These are phyloP conservation scores for Sinelater perroti DNA, from an alignment of 2,888 invertebrate genomes.

Conservation along the genomic window DNA sequence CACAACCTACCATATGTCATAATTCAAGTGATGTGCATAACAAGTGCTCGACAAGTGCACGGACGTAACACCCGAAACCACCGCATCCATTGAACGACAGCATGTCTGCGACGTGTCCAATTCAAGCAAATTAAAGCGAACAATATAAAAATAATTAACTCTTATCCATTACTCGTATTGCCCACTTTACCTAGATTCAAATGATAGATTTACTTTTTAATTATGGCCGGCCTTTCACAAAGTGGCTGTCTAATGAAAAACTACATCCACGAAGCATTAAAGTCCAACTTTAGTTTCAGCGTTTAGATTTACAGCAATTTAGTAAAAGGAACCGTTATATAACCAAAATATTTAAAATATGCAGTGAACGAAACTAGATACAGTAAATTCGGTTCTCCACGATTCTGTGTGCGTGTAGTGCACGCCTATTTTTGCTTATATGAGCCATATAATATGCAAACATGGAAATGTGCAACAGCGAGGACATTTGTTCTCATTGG, in stretches of 20 bases:
- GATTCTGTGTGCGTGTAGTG: constrained; percentile 8
- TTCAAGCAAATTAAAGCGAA: constrained; percentile 15
- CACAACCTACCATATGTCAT: neutral
- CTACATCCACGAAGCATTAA: constrained; percentile 19
- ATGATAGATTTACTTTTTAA: constrained; percentile 26
- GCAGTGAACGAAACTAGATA: constrained; percentile 15
- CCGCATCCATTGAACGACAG: too few species aligned
- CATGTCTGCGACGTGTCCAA: too few species aligned
- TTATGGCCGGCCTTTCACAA: constrained; percentile 20
- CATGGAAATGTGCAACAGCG: neutral
- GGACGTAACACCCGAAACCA: too few species aligned
- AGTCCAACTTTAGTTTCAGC: constrained; percentile 24
- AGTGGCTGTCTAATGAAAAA: constrained; percentile 1
- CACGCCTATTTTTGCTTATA: constrained; percentile 9
- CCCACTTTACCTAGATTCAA: constrained; percentile 19
- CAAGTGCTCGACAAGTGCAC: too few species aligned
- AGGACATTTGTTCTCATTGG: constrained; percentile 7
- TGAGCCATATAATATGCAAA: neutral
- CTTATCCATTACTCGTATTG: constrained; percentile 8
- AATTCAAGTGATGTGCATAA: too few species aligned
- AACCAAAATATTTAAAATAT: constrained; percentile 23
- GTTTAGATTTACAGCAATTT: constrained; percentile 24
- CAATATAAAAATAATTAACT: constrained; percentile 10
- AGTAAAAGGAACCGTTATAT: constrained; percentile 26
- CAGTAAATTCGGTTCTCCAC: constrained; percentile 18